Conservation (phyloP, 2,113 vertebrate species). For the Microcebus tavaratra region DNA sequence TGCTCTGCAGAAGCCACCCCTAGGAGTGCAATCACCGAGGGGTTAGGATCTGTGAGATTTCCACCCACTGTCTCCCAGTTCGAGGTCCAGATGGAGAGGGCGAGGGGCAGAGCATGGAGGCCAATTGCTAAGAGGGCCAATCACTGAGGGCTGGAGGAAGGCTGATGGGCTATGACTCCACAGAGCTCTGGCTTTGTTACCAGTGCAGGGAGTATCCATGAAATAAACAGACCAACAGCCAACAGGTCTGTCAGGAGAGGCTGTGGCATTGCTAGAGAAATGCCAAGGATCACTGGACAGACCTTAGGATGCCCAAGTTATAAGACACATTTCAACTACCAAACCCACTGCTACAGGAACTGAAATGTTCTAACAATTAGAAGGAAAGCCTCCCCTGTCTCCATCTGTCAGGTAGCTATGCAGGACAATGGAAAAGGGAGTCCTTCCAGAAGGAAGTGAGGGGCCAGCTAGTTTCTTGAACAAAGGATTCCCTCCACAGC, state of each 20-base stretch:
- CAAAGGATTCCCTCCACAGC: background rate
- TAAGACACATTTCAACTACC: background rate
- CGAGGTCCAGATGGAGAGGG: background rate
- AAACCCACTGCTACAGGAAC: background rate
- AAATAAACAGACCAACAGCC: slow-evolving; percentile 2
- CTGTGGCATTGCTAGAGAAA: background rate
- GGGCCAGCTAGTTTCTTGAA: background rate
- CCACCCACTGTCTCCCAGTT: background rate
- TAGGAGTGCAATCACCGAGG: background rate
- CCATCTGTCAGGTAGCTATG: background rate
- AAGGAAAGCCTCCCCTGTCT: background rate
- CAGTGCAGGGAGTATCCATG: background rate
- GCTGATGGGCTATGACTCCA: background rate
- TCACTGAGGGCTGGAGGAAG: background rate
- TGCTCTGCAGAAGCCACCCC: background rate
- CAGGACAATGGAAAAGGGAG: background rate
- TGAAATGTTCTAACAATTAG: background rate
- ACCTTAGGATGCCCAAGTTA: background rate
- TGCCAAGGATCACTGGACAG: background rate
- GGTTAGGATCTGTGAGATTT: background rate
- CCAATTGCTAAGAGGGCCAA: background rate
- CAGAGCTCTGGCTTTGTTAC: background rate
- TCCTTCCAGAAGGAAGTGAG: background rate
- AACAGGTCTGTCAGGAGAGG: background rate
- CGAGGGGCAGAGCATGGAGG: background rate